Conservation (phyloP, 2,888 invertebrate species). For the Mamestra brassicae region DNA sequence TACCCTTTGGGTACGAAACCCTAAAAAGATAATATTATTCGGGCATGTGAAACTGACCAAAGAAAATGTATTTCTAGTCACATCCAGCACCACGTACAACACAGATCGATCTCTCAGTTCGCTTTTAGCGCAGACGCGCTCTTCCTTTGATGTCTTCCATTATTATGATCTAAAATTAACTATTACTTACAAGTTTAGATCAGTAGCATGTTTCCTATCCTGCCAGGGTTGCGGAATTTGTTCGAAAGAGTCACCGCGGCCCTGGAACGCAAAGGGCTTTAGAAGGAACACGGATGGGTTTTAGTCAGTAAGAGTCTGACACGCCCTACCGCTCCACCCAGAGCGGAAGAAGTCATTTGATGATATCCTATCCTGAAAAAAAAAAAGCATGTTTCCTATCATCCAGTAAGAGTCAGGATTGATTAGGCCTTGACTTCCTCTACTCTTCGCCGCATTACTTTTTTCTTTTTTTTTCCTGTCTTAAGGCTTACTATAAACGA, state of each 20-base stretch:
- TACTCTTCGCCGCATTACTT: not conserved
- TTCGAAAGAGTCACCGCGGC: too few species aligned
- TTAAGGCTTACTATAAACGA: too few species aligned
- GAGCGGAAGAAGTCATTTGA: too few species aligned
- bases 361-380: too few species aligned
- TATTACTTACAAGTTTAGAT: constrained; percentile 34
- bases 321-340: too few species aligned
- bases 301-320: too few species aligned
- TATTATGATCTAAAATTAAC: constrained; percentile 47
- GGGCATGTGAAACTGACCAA: too few species aligned
- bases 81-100: constrained; percentile 1
- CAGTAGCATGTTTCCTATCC: not conserved
- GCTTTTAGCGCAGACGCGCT: not conserved
- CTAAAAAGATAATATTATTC: too few species aligned
- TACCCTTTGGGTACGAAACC: too few species aligned
- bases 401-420: not conserved
- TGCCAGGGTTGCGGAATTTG: too few species aligned
- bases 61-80: not conserved
- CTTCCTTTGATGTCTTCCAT: constrained; percentile 30
- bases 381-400: not conserved
- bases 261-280: too few species aligned
- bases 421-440: not conserved
- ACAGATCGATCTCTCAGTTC: not conserved
- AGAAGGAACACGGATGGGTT: too few species aligned
- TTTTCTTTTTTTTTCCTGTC: not conserved